Evolutionary conservation across 2,113 vertebrate genomes (phyloP), one percentile per base, ranked within the genome.

Genomic region (Pseudorasbora parva): DNA sequence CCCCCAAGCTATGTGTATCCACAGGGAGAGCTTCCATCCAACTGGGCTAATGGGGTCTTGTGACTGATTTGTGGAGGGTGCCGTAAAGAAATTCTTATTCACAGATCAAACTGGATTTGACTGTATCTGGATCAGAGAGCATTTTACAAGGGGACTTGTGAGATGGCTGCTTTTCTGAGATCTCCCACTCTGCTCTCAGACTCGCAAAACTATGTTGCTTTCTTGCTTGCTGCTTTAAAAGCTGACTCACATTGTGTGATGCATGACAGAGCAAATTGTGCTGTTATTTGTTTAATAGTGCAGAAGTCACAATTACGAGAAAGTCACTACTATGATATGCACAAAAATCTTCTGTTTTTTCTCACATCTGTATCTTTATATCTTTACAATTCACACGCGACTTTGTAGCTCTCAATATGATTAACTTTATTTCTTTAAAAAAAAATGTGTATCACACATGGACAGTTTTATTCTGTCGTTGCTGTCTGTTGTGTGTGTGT

Each of bases 41-140:
- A 19, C 17, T 84, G 37, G 19, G 78, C 75, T 23, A 2, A 76
- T 77, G n/a, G 9, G 54, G 75, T 77, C 54, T 59, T 59, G 12
- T 43, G 75, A 59, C 49, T 77, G 30, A 41, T 30, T 21, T 77
- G 73, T 56, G 30, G 21, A 77, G 30, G 51, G 21, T 76, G 51
- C 2, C 2, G 2, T 23, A 4, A 30, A 76, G 15, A 76, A 56
- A 30, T 49, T 54, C 47, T 51, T 51, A 74, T 49, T 74, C 14
- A 8, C 45, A 15, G 23, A 51, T 74, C 71, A 74, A 74, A 27
- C 30, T 27, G 7, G 23, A 74, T 30, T 19, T 51, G 19, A 5
- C 30, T 37, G 25, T 37, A 4, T 68, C 64, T n/a, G 33, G 21
- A 41, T 37, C 33, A 68, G 19, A 41, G 64, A n/a, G 30, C 2